Conservation (phyloP, 2,888 invertebrate genomes). For the Fragum fragum region DNA sequence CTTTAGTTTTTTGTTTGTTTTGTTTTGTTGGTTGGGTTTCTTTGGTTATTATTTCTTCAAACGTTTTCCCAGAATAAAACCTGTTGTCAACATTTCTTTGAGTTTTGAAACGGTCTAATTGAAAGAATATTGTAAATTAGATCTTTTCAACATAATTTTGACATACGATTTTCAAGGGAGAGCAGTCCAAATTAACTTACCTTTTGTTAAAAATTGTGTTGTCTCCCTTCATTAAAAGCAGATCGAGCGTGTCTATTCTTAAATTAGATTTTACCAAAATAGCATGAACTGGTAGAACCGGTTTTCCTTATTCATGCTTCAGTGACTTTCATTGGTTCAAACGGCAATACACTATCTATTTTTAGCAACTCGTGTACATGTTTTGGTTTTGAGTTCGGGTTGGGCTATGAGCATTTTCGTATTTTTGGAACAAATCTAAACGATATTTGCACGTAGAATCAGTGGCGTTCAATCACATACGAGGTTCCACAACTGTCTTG, state of each 20-base stretch:
- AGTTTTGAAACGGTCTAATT: too few relatives aligned
- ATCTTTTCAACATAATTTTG: too few relatives aligned
- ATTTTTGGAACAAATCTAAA: constrained; percentile 13
- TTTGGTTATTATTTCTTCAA: too few relatives aligned
- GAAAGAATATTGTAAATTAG: too few relatives aligned
- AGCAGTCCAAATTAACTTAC: too few relatives aligned
- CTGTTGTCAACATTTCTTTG: too few relatives aligned
- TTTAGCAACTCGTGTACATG: constrained; percentile 65
- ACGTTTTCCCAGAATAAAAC: too few relatives aligned
- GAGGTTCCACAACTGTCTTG: neutral
- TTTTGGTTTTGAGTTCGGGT: constrained; percentile 66
- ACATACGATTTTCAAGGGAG: too few relatives aligned
- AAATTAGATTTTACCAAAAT: constrained; percentile 41
- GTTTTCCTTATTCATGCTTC: constrained; percentile 57
- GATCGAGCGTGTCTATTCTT: constrained; percentile 1
- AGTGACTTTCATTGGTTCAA: constrained; percentile 45
- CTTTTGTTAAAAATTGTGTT: neutral
- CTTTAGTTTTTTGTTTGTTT: too few relatives aligned
- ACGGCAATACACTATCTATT: constrained; percentile 64
- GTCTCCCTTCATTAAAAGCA: neutral
- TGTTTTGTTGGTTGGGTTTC: too few relatives aligned
- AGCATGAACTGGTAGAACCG: constrained; percentile 68
- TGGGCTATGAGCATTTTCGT: constrained; percentile 60
- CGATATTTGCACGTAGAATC: neutral
- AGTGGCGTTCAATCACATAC: neutral